These are phyloP conservation scores for Augochlora pura DNA, from an alignment of 1,140 invertebrate species.

Conservation along the genomic window DNA sequence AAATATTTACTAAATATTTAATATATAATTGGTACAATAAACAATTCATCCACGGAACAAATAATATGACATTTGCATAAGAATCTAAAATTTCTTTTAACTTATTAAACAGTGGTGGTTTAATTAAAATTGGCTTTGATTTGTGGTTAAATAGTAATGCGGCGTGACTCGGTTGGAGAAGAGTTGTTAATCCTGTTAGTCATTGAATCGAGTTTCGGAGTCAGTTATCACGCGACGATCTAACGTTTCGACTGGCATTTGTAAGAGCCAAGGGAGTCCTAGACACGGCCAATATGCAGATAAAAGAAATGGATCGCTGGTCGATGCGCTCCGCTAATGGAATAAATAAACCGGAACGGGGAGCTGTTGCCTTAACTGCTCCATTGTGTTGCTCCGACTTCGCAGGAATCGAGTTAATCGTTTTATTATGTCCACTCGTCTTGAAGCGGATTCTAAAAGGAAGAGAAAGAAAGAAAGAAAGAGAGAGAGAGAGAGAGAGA, in stretches of 20 bases:
- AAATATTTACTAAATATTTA: too few relatives aligned
- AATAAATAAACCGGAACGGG: conserved; percentile 60
- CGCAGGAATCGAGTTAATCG: conserved; percentile 60
- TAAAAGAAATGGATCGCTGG: conserved; percentile 19
- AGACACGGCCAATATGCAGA: conserved; percentile 23
- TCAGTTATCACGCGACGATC: conserved; percentile 5
- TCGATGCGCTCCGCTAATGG: conserved; percentile 46
- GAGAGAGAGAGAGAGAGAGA: neutral
- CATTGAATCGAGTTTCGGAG: too few relatives aligned
- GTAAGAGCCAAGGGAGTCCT: neutral
- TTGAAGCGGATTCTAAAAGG: conserved; percentile 20
- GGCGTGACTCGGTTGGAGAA: too few relatives aligned
- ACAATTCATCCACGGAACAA: too few relatives aligned
- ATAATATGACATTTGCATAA: too few relatives aligned
- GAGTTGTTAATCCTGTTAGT: too few relatives aligned
- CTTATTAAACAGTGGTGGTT: too few relatives aligned
- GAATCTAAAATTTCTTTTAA: too few relatives aligned
- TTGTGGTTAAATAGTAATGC: too few relatives aligned
- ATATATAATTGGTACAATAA: too few relatives aligned
- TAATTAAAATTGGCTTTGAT: too few relatives aligned
- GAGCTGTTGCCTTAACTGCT: conserved; percentile 49
- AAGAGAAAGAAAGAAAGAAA: neutral
- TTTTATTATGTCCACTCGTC: conserved; percentile 56
- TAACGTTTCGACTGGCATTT: conserved; percentile 24
- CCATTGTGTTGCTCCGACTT: conserved; percentile 54